phyloP scores from a whole-genome alignment of 2,888 invertebrate genomes.

The Melinaea menophilus region DNA sequence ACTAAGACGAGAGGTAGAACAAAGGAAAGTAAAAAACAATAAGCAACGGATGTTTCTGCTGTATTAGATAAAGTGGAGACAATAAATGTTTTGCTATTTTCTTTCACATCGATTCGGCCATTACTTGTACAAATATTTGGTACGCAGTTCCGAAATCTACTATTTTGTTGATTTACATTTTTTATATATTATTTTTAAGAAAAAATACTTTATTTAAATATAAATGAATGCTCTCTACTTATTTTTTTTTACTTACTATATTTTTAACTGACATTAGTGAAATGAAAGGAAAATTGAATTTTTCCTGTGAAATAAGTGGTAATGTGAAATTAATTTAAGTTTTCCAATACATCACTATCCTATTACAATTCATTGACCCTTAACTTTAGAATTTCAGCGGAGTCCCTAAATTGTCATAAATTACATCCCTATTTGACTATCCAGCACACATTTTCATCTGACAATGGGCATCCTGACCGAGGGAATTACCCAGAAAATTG shows the following conservation, averaged over 20 bases:
- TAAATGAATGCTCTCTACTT: neutral
- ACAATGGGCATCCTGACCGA: conserved; percentile 49
- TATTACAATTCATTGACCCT: conserved; percentile 22
- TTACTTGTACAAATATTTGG: conserved; percentile 62
- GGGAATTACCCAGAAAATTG: conserved; percentile 51
- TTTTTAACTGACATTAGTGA: too few species aligned
- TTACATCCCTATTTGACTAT: conserved; percentile 46
- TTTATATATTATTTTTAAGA: neutral
- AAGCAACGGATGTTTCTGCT: conserved; percentile 19
- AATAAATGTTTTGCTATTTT: conserved; percentile 23
- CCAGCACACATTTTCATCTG: conserved; percentile 56
- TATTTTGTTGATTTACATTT: conserved; percentile 13
- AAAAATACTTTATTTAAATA: neutral
- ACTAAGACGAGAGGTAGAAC: conserved; percentile 5
- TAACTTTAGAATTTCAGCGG: conserved; percentile 20
- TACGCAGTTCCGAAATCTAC: conserved; percentile 34
- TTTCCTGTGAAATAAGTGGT: too few species aligned
- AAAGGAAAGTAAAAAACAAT: conserved; percentile 12
- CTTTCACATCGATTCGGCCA: conserved; percentile 41
- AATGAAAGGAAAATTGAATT: too few species aligned
- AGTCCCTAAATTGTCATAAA: conserved; percentile 47
- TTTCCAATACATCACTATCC: conserved; percentile 23
- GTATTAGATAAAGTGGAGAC: conserved; percentile 21
- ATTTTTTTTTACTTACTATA: neutral
- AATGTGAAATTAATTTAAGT: conserved; percentile 25